These are phyloP conservation scores for Gallinago undulata DNA, from an alignment of 2,113 vertebrate species.

Conservation along the genomic window DNA sequence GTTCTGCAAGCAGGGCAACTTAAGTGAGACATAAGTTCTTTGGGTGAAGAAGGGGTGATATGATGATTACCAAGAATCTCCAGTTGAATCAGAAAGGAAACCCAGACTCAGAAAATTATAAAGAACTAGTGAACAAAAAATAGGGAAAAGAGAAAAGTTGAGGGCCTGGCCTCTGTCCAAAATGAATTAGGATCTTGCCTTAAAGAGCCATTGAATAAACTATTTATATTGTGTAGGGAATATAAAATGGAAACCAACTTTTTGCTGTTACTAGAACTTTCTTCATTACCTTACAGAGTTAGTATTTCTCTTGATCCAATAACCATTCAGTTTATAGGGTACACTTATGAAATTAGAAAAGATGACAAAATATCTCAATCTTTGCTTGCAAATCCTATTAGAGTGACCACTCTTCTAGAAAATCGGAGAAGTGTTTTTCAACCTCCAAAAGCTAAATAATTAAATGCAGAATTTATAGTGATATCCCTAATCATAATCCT, in stretches of 20 bases:
- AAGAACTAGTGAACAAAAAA: neutral
- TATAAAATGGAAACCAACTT: neutral
- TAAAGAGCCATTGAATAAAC: neutral
- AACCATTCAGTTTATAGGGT: neutral
- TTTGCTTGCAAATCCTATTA: neutral
- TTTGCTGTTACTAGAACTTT: neutral
- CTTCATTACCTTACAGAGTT: neutral
- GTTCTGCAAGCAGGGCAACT: neutral
- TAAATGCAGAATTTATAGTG: neutral
- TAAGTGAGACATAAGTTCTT: neutral
- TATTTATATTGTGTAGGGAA: neutral
- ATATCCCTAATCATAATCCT: neutral
- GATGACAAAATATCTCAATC: neutral
- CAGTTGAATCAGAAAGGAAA: neutral
- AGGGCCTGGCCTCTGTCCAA: neutral
- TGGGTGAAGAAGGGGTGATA: neutral
- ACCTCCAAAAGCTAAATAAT: neutral
- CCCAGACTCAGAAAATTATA: neutral
- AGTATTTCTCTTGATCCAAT: neutral
- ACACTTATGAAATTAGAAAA: neutral
- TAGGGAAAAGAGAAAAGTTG: rapidly evolving
- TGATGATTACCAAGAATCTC: neutral
- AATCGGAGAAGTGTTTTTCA: neutral
- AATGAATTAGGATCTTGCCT: neutral
- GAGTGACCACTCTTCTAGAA: neutral